phyloP scores from a whole-genome alignment of 2,888 invertebrate species.

The Atethmia centrago region DNA sequence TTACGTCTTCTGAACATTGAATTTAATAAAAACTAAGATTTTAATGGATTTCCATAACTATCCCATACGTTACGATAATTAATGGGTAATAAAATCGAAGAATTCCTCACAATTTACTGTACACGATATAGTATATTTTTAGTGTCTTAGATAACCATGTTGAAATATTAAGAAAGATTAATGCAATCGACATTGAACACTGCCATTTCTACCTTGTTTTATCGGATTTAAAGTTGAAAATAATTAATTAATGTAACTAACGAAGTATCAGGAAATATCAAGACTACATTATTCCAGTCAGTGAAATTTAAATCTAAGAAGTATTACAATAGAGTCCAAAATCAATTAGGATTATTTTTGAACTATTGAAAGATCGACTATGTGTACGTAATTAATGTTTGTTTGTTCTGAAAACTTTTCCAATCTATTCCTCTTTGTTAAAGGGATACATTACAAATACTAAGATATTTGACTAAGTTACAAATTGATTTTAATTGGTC shows the following conservation, averaged over 20 bases:
- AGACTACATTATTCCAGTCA: not conserved
- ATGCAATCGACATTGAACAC: slow-evolving; percentile 1
- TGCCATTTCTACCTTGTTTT: slow-evolving; percentile 1
- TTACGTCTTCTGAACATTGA: slow-evolving; percentile 18
- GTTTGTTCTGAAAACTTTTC: slow-evolving; percentile 10
- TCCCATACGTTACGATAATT: slow-evolving; percentile 25
- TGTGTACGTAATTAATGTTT: slow-evolving; percentile 22
- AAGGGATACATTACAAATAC: not conserved
- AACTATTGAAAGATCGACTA: slow-evolving; percentile 9
- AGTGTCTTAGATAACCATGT: slow-evolving; percentile 38
- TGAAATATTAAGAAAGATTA: slow-evolving; percentile 46
- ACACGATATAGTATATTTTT: slow-evolving; percentile 46
- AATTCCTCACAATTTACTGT: slow-evolving; percentile 23
- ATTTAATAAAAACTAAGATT: slow-evolving; percentile 30
- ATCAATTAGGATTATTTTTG: not conserved
- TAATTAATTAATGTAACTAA: rapidly evolving
- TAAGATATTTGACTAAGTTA: not conserved
- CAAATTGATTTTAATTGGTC: not conserved
- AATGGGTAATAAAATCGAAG: slow-evolving; percentile 51
- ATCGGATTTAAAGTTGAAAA: not conserved
- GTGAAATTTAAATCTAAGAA: not conserved
- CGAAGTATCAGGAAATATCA: not conserved
- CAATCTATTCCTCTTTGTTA: slow-evolving; percentile 18
- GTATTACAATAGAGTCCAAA: not conserved
- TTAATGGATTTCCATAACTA: slow-evolving; percentile 8